phyloP scores from a whole-genome alignment of 2,797 vertebrate genomes.

The Fistularia tabacaria region DNA sequence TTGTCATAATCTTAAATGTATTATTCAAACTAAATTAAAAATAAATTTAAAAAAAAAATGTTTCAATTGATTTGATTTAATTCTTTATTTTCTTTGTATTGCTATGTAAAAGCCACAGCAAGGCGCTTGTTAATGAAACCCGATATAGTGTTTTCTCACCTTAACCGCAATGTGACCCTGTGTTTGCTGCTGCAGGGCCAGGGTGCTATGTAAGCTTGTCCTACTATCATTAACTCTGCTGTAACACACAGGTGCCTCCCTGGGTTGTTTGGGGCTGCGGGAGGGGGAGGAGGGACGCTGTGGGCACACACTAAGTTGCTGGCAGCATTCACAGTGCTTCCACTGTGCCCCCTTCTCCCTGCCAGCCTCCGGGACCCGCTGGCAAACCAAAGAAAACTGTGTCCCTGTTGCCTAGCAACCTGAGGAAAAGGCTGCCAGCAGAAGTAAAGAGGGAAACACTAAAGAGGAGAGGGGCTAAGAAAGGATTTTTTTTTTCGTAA shows the following conservation, averaged over 20 bases:
- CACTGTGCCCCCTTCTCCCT: constrained; percentile 57
- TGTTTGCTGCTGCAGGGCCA: constrained; percentile 29
- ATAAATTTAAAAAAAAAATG: no score
- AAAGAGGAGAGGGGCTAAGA: constrained; percentile 23
- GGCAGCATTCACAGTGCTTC: constrained; percentile 60
- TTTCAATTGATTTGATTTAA: not conserved
- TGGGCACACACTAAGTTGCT: constrained; percentile 47
- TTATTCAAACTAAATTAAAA: no score
- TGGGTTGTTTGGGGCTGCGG: constrained; percentile 12
- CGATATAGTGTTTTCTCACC: constrained; percentile 20
- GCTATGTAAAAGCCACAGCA: no score
- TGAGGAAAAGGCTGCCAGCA: constrained; percentile 56
- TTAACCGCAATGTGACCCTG: constrained; percentile 32
- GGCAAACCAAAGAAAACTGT: constrained; percentile 58
- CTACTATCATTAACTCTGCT: constrained; percentile 17
- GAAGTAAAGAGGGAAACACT: constrained; percentile 21
- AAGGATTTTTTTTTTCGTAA: constrained; percentile 49
- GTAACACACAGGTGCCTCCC: constrained; percentile 21
- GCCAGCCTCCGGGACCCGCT: constrained; percentile 58
- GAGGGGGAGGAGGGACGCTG: not conserved
- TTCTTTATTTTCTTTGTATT: not conserved
- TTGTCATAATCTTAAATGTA: no score
- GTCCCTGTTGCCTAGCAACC: constrained; percentile 72
- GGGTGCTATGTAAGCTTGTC: constrained; percentile 4
- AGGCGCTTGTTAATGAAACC: constrained; percentile 5